Conservation (phyloP, 2,113 vertebrate species). For the Neofelis nebulosa region DNA sequence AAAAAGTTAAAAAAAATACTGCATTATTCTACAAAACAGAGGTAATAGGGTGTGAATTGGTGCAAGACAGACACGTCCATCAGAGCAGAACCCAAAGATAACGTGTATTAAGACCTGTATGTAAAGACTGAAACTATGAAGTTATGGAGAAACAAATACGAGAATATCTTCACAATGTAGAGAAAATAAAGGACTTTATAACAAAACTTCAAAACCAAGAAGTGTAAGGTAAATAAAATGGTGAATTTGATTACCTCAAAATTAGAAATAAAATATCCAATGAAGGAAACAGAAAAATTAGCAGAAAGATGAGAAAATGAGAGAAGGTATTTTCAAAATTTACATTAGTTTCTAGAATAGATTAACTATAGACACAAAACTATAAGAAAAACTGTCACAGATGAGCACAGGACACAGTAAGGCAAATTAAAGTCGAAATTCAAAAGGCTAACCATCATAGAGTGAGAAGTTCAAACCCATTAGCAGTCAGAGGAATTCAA, state of each 20-base stretch:
- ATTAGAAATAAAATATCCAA: neutral
- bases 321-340: neutral
- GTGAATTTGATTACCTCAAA: neutral
- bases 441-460: neutral
- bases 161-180: neutral
- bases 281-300: neutral
- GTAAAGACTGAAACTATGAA: neutral
- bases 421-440: neutral
- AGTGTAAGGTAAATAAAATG: neutral
- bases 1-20: neutral
- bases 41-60: neutral
- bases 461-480: neutral
- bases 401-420: neutral
- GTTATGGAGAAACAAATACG: neutral
- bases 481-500: neutral
- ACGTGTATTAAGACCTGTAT: neutral
- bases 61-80: neutral
- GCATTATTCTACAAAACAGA: neutral
- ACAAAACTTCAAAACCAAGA: neutral
- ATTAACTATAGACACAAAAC: neutral
- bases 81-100: neutral
- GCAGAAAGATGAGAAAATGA: neutral
- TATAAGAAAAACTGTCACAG: neutral
- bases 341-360: neutral
- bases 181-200: neutral